Evolutionary conservation across 1,140 invertebrate genomes (phyloP).

Genomic region (Achroia grisella): DNA sequence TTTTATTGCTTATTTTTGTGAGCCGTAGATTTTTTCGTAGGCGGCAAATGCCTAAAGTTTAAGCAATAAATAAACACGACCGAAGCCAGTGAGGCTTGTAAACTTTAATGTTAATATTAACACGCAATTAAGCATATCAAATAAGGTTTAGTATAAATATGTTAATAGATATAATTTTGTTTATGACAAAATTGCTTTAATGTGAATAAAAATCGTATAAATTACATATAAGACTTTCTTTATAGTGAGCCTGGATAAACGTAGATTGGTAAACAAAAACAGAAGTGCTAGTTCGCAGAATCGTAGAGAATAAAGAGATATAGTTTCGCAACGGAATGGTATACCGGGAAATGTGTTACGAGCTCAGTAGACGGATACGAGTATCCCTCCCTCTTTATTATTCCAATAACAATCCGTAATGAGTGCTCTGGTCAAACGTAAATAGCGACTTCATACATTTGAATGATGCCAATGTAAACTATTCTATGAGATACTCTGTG

Average conservation of each 20-base stretch:
- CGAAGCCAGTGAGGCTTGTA: neutral
- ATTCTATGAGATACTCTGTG: conserved; percentile 47
- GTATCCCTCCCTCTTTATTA: conserved; percentile 61
- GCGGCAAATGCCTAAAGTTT: too few relatives aligned
- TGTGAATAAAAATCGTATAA: conserved; percentile 41
- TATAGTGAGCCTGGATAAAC: conserved; percentile 35
- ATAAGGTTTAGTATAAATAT: too few relatives aligned
- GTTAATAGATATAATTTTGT: too few relatives aligned
- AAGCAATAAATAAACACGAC: too few relatives aligned
- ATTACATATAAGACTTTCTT: conserved; percentile 28
- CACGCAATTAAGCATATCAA: conserved; percentile 2
- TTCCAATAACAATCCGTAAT: conserved; percentile 72
- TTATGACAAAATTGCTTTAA: conserved; percentile 2
- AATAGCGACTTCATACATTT: conserved; percentile 69
- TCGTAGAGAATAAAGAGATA: conserved; percentile 52
- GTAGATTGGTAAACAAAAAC: conserved; percentile 63
- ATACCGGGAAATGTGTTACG: conserved; percentile 57
- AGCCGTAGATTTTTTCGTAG: conserved; percentile 3
- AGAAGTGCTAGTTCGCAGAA: conserved; percentile 66
- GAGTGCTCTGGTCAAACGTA: conserved; percentile 70
- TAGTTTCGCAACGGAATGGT: conserved; percentile 58
- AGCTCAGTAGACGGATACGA: conserved; percentile 55
- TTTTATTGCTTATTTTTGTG: conserved; percentile 25
- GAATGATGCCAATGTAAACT: conserved; percentile 70
- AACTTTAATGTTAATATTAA: conserved; percentile 1